These are phyloP conservation scores for Bursaphelenchus mucronatus DNA, from an alignment of 1,140 invertebrate genomes.

Conservation along the genomic window DNA sequence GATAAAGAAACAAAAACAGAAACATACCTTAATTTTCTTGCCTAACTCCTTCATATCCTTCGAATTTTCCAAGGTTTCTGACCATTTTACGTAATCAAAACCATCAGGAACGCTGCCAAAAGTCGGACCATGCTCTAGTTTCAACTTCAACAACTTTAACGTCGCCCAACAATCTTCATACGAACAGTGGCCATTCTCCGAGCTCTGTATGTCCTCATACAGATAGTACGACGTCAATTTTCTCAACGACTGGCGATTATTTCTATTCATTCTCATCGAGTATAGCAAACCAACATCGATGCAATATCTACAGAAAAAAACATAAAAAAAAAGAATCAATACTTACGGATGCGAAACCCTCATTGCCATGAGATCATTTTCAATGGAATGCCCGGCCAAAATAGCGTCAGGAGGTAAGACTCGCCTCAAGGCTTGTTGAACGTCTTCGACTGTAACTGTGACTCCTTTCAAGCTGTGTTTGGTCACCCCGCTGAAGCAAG, in stretches of 20 bases:
- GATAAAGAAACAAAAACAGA: too few relatives aligned
- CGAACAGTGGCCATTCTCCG: slow-evolving; percentile 6
- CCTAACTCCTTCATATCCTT: neutral
- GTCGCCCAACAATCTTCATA: slow-evolving; percentile 14
- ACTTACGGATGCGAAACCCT: slow-evolving; percentile 26
- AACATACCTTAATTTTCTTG: neutral
- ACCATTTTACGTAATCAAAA: slow-evolving; percentile 13
- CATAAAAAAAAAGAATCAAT: neutral
- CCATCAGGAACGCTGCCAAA: slow-evolving; percentile 11
- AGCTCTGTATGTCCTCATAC: slow-evolving; percentile 5
- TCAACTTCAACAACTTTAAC: slow-evolving; percentile 8
- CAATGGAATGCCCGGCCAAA: slow-evolving; percentile 21
- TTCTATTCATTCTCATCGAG: slow-evolving; percentile 7
- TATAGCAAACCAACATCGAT: slow-evolving; percentile 14
- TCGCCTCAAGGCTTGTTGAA: slow-evolving; percentile 20
- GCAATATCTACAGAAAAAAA: neutral
- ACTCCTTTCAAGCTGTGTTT: slow-evolving; percentile 4
- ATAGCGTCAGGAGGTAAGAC: slow-evolving; percentile 17
- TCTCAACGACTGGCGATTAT: slow-evolving; percentile 7
- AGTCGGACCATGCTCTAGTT: slow-evolving; percentile 4
- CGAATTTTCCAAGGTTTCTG: neutral
- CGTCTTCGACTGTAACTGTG: slow-evolving; percentile 6
- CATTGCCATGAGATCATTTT: slow-evolving; percentile 22
- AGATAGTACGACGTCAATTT: slow-evolving; percentile 12
- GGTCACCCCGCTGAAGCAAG: slow-evolving; percentile 22